Base-by-base conservation (phyloP, 2,113 vertebrate species). In the Otocyon megalotis region DNA sequence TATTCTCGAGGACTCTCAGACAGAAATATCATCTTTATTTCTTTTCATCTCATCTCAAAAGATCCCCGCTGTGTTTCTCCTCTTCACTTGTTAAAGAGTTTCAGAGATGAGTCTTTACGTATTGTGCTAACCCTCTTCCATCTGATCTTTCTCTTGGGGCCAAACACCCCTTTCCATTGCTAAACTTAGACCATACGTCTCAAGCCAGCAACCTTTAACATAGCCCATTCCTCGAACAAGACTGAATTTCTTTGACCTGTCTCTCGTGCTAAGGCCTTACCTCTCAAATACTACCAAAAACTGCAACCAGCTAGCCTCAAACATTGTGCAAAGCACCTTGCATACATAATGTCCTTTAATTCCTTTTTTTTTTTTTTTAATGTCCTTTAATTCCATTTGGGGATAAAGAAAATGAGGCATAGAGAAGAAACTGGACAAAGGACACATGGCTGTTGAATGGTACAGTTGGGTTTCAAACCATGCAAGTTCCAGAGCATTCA, bases 141-240 rank as follows among this genome's bases (percentile, higher is more conserved):
- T 28, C 54, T 69, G 96, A 79, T 53, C 95, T 84, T 32, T 84
- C 69, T 83, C 83, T 80, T 60, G 60, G 82, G 90, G 93, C 19
- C 63, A 76, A 65, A 79, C 20, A 43, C 17, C 19, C 80, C 58
- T 95, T 79, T 56, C 60, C 48, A 28, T 9, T 60, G 94, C 92
- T 98, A 97, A 96, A 97, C 48, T 96, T 96, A 97, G 95, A 90
- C 43, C n/a, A 26, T 56, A 72, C n/a, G 58, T 86, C 62, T 89
- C 53, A 35, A 37, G 19, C 50, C 17, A 6, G 32, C 65, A 30
- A 1, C 81, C 88, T 35, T 30, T 7, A 58, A 95, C 80, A 90
- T 0, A 30, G 0, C 43, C 6, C 14, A 11, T 90, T 96, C 81
- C 97, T 98, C 97, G 37, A 88, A 37, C 53, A 77, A 62, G 35